A percentile compares a stretch with the other conserved stretches of the same genome.
Conservation (phyloP, 2,888 invertebrate species). For the Empis livida region DNA sequence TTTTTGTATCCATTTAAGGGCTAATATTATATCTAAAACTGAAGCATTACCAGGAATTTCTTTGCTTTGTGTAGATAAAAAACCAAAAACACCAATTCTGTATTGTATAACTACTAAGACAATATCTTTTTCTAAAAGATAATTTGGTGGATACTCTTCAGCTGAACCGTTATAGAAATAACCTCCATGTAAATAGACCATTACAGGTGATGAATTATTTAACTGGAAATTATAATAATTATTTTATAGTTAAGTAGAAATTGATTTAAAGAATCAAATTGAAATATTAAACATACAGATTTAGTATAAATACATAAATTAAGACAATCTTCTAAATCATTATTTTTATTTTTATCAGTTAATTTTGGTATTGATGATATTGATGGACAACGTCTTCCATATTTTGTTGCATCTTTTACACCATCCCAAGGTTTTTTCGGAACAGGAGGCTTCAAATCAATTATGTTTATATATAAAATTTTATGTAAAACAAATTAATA, state of each 20-base stretch:
- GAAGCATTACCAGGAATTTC: slow-evolving; percentile 43
- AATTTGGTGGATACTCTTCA: slow-evolving; percentile 14
- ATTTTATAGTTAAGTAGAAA: neutral
- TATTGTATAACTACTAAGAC: slow-evolving; percentile 40
- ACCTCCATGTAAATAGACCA: slow-evolving; percentile 25
- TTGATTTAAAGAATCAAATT: neutral
- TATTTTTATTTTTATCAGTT: slow-evolving; percentile 12
- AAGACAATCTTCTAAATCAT: slow-evolving; percentile 31
- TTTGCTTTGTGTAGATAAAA: slow-evolving; percentile 37
- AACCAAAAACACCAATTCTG: slow-evolving; percentile 40
- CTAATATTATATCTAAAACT: slow-evolving; percentile 38
- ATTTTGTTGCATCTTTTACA: slow-evolving; percentile 21
- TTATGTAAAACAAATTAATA: too few species aligned
- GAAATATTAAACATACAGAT: slow-evolving; percentile 20
- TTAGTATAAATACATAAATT: slow-evolving; percentile 32
- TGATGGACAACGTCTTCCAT: slow-evolving; percentile 29
- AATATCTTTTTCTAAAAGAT: slow-evolving; percentile 37
- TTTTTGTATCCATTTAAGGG: slow-evolving; percentile 40
- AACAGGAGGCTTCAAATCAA: slow-evolving; percentile 20
- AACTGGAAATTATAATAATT: too few species aligned
- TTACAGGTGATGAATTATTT: slow-evolving; percentile 16
- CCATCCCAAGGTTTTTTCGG: slow-evolving; percentile 24
- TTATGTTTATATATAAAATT: neutral
- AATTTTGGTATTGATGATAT: slow-evolving; percentile 18
- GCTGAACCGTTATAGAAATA: slow-evolving; percentile 15